A percentile compares a stretch with the other conserved stretches of the same genome.
Conservation (phyloP, 2,113 vertebrate species). For the Poecile atricapillus region DNA sequence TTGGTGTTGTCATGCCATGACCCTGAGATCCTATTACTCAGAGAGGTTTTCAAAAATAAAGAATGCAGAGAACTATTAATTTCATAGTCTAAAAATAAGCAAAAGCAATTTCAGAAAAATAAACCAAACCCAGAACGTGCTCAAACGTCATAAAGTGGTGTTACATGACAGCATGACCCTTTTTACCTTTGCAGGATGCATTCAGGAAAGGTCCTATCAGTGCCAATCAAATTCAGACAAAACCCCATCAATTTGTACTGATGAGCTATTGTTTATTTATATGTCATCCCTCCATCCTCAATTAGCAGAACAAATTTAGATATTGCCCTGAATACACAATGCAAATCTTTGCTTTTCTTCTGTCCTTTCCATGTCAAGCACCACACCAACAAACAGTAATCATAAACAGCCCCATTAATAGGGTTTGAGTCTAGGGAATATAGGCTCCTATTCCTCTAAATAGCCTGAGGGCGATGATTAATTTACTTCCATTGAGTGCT, state of each 20-base stretch:
- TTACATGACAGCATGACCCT: neutral
- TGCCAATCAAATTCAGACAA: neutral
- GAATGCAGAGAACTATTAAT: neutral
- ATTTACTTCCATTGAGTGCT: neutral
- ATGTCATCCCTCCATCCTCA: neutral
- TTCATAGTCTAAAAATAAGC: constrained; percentile 1
- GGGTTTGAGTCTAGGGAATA: neutral
- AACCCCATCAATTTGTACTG: neutral
- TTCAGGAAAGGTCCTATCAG: neutral
- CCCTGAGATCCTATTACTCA: neutral
- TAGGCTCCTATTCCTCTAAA: neutral
- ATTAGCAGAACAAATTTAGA: neutral
- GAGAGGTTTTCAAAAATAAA: neutral
- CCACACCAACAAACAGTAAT: neutral
- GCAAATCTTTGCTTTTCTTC: neutral
- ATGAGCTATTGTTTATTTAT: constrained; percentile 7
- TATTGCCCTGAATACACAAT: neutral
- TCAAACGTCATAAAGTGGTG: neutral
- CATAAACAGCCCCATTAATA: neutral
- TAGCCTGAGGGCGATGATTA: neutral
- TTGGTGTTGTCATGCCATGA: neutral
- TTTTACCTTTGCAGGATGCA: neutral
- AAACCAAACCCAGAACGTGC: neutral
- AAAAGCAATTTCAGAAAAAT: neutral
- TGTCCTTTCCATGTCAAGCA: neutral